These are phyloP conservation scores for Pseudomugil tenellus DNA, from an alignment of 2,797 vertebrate species.

Conservation along the genomic window DNA sequence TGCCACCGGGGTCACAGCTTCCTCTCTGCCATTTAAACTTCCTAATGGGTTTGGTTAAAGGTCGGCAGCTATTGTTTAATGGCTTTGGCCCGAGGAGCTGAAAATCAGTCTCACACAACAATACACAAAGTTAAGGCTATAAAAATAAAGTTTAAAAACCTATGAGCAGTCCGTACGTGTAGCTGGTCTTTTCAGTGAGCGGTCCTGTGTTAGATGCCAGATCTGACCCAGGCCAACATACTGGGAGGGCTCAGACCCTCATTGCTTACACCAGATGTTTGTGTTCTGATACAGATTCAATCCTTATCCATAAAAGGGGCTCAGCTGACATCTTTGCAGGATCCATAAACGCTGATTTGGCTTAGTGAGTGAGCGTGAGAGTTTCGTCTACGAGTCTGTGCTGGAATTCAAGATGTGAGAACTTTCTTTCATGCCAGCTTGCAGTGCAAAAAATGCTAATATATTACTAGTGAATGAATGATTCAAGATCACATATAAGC, in stretches of 20 bases:
- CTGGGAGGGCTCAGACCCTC: slow-evolving; percentile 27
- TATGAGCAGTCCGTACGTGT: background rate
- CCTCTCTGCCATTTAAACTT: slow-evolving; percentile 60
- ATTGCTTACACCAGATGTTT: slow-evolving; percentile 55
- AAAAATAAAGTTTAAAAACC: background rate
- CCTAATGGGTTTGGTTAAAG: slow-evolving; percentile 43
- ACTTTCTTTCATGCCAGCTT: slow-evolving; percentile 5
- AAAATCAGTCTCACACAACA: slow-evolving; percentile 11
- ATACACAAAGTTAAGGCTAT: background rate
- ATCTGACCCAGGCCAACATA: slow-evolving; percentile 14
- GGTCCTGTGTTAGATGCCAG: slow-evolving; percentile 14
- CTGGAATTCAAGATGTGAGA: background rate
- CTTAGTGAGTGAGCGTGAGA: background rate
- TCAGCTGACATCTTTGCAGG: slow-evolving; percentile 37
- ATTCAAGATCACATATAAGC: background rate
- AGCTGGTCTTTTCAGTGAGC: background rate
- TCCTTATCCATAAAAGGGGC: slow-evolving; percentile 40
- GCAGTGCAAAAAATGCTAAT: background rate
- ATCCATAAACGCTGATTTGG: slow-evolving; percentile 31
- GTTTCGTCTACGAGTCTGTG: background rate
- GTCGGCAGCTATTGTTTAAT: slow-evolving; percentile 59
- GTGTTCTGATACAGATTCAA: slow-evolving; percentile 46
- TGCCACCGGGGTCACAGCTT: slow-evolving; percentile 64
- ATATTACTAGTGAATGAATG: slow-evolving; percentile 8
- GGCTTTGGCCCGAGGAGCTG: slow-evolving; percentile 30